These are phyloP conservation scores for Mycetomoellerius zeteki DNA, from an alignment of 1,140 invertebrate genomes.

Conservation along the genomic window DNA sequence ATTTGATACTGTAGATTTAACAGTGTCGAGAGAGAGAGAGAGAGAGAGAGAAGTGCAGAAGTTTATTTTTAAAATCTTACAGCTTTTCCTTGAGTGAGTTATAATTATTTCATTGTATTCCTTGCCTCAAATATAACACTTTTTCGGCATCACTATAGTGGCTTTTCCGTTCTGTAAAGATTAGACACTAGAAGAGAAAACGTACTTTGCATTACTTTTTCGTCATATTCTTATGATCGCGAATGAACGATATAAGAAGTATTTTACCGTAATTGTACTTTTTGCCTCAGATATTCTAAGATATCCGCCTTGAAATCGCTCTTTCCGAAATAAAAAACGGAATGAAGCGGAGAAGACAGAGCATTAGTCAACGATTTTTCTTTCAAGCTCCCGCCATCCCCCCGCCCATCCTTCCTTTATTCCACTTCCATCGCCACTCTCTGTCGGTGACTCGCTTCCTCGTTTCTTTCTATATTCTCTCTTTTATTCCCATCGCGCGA, in stretches of 20 bases:
- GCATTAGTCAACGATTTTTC: slow-evolving; percentile 30
- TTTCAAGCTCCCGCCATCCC: slow-evolving; percentile 30
- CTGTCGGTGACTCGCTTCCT: neutral
- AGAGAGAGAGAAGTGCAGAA: no score
- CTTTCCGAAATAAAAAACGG: slow-evolving; percentile 32
- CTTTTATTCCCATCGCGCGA: slow-evolving; percentile 25
- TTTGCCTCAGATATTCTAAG: neutral
- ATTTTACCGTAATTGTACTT: slow-evolving; percentile 15
- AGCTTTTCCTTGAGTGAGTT: no score
- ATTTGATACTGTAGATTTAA: no score
- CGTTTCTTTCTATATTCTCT: slow-evolving; percentile 13
- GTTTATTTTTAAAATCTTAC: no score
- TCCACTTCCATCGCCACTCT: neutral
- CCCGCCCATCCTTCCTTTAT: slow-evolving; percentile 48
- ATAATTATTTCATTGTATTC: no score
- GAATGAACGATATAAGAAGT: slow-evolving; percentile 2
- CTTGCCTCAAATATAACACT: no score
- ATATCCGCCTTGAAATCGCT: slow-evolving; percentile 21
- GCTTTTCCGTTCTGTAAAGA: no score
- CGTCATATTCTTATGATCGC: neutral
- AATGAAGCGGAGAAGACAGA: slow-evolving; percentile 3
- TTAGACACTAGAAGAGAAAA: neutral
- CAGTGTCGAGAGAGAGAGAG: no score
- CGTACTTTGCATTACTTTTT: no score
- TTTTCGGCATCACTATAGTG: no score